Evolutionary conservation across 2,797 vertebrate species (phyloP).

Genomic region (Botia kubotai): DNA sequence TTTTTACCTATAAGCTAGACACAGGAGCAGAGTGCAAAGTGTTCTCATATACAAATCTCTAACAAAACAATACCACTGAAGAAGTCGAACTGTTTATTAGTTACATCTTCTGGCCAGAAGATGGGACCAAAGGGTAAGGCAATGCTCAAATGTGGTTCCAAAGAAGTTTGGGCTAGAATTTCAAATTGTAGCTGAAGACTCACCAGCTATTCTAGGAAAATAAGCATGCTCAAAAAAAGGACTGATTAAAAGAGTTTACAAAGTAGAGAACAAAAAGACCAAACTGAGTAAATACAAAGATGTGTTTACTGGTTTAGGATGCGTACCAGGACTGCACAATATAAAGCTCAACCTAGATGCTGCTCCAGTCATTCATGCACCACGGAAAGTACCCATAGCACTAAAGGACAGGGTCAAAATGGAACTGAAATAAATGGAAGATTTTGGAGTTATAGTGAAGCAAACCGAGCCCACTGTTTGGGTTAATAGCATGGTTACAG

Average conservation of each 20-base stretch:
- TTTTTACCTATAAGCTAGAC: slow-evolving; percentile 11
- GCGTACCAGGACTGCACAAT: slow-evolving; percentile 16
- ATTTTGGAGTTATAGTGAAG: slow-evolving; percentile 19
- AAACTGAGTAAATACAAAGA: slow-evolving; percentile 11
- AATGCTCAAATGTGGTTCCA: slow-evolving; percentile 23
- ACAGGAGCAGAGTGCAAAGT: slow-evolving; percentile 29
- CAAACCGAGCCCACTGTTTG: slow-evolving; percentile 39
- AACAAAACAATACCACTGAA: neutral
- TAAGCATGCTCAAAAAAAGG: slow-evolving; percentile 1
- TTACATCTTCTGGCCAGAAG: slow-evolving; percentile 16
- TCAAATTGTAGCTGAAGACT: neutral
- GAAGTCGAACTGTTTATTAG: neutral
- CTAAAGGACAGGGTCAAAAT: slow-evolving; percentile 22
- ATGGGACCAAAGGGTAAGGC: slow-evolving; percentile 28
- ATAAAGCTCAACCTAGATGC: slow-evolving; percentile 30
- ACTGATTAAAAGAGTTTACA: slow-evolving; percentile 24
- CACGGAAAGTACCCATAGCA: slow-evolving; percentile 24
- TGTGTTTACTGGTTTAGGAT: slow-evolving; percentile 27
- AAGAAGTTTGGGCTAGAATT: slow-evolving; percentile 7
- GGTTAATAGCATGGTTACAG: slow-evolving; percentile 34
- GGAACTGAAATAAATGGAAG: slow-evolving; percentile 31
- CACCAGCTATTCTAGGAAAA: slow-evolving; percentile 16
- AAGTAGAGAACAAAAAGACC: slow-evolving; percentile 3
- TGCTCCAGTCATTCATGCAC: slow-evolving; percentile 35
- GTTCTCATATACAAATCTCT: neutral